Evolutionary conservation across 2,888 invertebrate species (phyloP), one percentile per base, ranked within the genome.

Genomic region (Chrysolina americana): DNA sequence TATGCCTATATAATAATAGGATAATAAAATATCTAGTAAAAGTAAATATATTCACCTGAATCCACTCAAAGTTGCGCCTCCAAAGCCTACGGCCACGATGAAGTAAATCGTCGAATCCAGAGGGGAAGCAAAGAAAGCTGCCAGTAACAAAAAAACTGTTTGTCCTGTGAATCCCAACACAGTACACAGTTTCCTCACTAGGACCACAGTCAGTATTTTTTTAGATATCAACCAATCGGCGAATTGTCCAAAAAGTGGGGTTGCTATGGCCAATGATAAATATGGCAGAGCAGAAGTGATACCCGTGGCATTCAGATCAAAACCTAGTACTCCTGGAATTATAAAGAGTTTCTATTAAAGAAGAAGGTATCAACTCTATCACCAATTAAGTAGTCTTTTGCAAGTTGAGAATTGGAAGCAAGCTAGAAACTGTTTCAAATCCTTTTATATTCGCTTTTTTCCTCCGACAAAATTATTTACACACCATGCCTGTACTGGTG

Each of bases 261-360:
- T 89, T 13, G 94, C 91, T 44, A 95, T 89, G 0, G 95, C 94
- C 96, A 97, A 96, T 0, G 94, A 93, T 23, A 97, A 87, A 86
- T 97, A 98, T 0, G 98, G 98, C 53, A 97, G 89, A 0, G 96
- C 96, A 0, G 97, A 93, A 66, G 96, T 86, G 84, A 94, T 92
- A 5, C 97, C 97, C 3, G 96, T 94, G 85, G 95, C 92, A 11
- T 93, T 92, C 66, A 95, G 89, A 83, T 94, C 90, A 86, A 93
- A 95, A 79, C 92, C 89, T 78, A 93, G 89, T 0, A 93, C 92
- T 81, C 95, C 95, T 95, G 8, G 0, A 36, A 36, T 36, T 3
- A 6, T 36, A 0, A 36, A 8, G 36, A 36, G 0, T 36, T 36
- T 4, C 36, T 36, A 36, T 36, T 6, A 8, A 36, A 8, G 36